Evolutionary conservation across 1,140 invertebrate genomes (phyloP).

Genomic region (Sarcophaga bullata): DNA sequence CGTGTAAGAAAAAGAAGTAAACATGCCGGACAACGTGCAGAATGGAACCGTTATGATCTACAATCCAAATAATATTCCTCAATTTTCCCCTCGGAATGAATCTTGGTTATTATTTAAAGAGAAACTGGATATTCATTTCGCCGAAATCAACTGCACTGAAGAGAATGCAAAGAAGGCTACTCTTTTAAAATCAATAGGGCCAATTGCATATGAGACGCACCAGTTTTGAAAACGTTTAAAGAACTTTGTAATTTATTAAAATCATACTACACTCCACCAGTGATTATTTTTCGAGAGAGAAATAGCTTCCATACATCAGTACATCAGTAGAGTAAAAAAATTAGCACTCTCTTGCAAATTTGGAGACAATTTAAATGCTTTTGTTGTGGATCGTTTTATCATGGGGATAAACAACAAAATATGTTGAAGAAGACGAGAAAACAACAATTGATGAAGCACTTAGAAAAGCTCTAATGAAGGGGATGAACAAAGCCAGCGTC

Average conservation of each 20-base stretch:
- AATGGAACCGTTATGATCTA: slow-evolving; percentile 15
- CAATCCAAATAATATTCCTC: slow-evolving; percentile 19
- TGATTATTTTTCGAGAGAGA: slow-evolving; percentile 4
- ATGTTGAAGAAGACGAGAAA: slow-evolving; percentile 37
- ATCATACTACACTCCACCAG: slow-evolving; percentile 28
- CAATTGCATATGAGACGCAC: not conserved
- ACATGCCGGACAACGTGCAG: not conserved
- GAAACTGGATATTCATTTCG: slow-evolving; percentile 7
- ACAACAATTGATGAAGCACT: slow-evolving; percentile 34
- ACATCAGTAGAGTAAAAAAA: slow-evolving; percentile 20
- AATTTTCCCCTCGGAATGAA: not conserved
- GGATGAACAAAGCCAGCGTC: too few relatives aligned
- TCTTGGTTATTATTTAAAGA: not conserved
- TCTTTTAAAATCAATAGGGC: slow-evolving; percentile 21
- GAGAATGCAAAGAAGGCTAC: slow-evolving; percentile 15
- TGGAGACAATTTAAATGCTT: slow-evolving; percentile 35
- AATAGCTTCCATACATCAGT: too few relatives aligned
- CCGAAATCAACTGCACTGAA: slow-evolving; percentile 12
- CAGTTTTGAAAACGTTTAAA: slow-evolving; percentile 23
- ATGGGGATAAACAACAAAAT: slow-evolving; percentile 33
- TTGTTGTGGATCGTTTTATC: slow-evolving; percentile 41
- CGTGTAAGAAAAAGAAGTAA: not conserved
- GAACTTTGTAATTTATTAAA: slow-evolving; percentile 7
- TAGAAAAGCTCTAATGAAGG: slow-evolving; percentile 38
- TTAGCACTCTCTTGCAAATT: slow-evolving; percentile 38